Evolutionary conservation across 2,113 vertebrate genomes (phyloP), one percentile per base, ranked within the genome.

Genomic region (Datnioides undecimradiatus): DNA sequence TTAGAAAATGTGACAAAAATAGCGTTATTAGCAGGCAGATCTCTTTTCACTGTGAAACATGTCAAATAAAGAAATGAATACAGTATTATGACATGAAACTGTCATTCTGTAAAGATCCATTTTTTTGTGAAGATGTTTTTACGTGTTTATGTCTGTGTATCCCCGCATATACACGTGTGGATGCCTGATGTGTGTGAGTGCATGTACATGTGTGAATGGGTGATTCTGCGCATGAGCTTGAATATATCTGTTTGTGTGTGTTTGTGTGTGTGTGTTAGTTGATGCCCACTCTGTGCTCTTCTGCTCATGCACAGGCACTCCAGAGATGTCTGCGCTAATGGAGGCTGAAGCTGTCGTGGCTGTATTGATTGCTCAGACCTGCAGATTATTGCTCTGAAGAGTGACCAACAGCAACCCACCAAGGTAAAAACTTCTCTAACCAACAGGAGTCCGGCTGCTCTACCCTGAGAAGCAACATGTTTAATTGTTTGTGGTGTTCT

Each of bases 401-500:
- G 93, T 94, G 93, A 95, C 94, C 94, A 93, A 91, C 92, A 93
- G 90, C 92, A 93, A 90, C 90, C 89, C 89, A 82, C 91, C 59
- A 72, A 89, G 91, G 93, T 91, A 87, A 87, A 88, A 92, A 88
- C 90, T 93, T 90, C 86, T 90, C 87, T 46, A 62, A 84, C 85
- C 91, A 90, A 90, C 89, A 89, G 87, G 82, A 92, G 86, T 88
- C 60, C 10, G 72, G 81, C 80, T 65, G 73, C 87, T 91, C 76
- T 85, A 80, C 84, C 86, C 90, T 25, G 73, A 91, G 90, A 93
- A 94, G 90, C 92, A 93, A 90, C 91, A 88, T 89, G 89, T 94
- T 93, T 95, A 95, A 95, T 95, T 95, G 95, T 95, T 95, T 95
- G 94, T 89, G 91, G 88, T 93, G 92, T 93, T 90, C 89, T 93